Evolutionary conservation across 2,113 vertebrate genomes (phyloP), one percentile per base, ranked within the genome.

Genomic region (Ceyx melanurus): DNA sequence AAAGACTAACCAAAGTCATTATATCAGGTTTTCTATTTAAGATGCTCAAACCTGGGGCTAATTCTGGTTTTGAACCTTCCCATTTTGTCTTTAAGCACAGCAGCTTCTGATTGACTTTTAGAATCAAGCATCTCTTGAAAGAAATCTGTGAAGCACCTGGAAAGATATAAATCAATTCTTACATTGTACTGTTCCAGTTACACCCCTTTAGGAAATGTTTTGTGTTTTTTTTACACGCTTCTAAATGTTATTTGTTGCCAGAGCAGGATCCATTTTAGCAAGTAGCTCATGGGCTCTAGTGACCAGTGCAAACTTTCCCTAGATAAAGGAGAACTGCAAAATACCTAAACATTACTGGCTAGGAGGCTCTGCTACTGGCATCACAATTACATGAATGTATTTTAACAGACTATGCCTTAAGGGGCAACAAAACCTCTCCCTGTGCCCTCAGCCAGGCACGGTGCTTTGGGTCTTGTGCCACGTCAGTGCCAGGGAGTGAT

Each of bases 391-490:
- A 65, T 79, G 9, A 16, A 76, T 21, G 18, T 42, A 26, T 84
- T 84, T 86, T 45, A 73, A 33, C 25, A 81, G 28, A 31, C 45
- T n/a, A 12, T 28, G 16, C 10, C 20, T 23, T 35, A 56, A 83
- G 50, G 33, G 29, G 22, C 31, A 60, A 53, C 5, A 9, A 15
- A n/a, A 51, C 18, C 15, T 43, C 51, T 31, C 23, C 5, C 8
- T 15, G 15, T 60, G 31, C 5, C 1, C 10, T 53, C 58, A 45
- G 51, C 4, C 22, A 25, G 54, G 33, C 40, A 5, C 18, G 13
- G 31, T 15, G 3, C 51, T 18, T 2, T 4, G 18, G 43, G 37
- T 12, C 48, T 68, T 10, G 0, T 12, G 13, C 13, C 3, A 0
- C 13, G 6, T 62, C 37, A 26, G 37, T 74, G 8, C 2, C 0